phyloP scores from a whole-genome alignment of 2,888 invertebrate species.

The Neuroscelio doddi region DNA sequence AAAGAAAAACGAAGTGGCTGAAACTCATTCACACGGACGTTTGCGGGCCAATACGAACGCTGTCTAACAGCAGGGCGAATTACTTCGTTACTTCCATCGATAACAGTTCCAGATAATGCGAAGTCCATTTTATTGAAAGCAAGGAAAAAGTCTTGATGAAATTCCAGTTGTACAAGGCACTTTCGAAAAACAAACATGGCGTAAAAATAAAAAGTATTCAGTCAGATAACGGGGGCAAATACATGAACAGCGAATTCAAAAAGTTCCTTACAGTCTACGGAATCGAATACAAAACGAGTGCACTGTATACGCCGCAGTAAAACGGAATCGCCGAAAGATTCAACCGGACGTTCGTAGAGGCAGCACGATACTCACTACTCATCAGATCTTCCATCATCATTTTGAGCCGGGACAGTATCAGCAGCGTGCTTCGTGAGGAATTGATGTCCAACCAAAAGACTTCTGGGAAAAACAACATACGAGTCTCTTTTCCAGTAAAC shows the following conservation, averaged over 20 bases:
- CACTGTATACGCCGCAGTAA: background rate
- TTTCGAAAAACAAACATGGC: constrained; percentile 27
- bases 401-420: constrained; percentile 58
- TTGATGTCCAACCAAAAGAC: constrained; percentile 43
- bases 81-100: constrained; percentile 53
- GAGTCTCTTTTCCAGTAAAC: constrained; percentile 36
- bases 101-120: constrained; percentile 45
- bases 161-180: constrained; percentile 26
- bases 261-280: constrained; percentile 48
- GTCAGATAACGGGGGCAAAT: constrained; percentile 49
- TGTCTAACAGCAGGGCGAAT: constrained; percentile 29
- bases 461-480: constrained; percentile 41
- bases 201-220: constrained; percentile 45
- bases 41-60: constrained; percentile 19
- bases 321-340: constrained; percentile 53
- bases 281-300: constrained; percentile 36
- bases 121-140: constrained; percentile 31
- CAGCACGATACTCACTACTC: constrained; percentile 51
- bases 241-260: constrained; percentile 38
- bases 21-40: constrained; percentile 43
- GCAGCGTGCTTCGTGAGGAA: constrained; percentile 53
- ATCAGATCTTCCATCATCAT: constrained; percentile 39
- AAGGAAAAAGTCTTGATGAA: constrained; percentile 28
- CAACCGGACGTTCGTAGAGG: constrained; percentile 53
- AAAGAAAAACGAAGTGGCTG: constrained; percentile 12